Evolutionary conservation across 2,888 invertebrate species (phyloP).

Genomic region (Mythimna lalbum): DNA sequence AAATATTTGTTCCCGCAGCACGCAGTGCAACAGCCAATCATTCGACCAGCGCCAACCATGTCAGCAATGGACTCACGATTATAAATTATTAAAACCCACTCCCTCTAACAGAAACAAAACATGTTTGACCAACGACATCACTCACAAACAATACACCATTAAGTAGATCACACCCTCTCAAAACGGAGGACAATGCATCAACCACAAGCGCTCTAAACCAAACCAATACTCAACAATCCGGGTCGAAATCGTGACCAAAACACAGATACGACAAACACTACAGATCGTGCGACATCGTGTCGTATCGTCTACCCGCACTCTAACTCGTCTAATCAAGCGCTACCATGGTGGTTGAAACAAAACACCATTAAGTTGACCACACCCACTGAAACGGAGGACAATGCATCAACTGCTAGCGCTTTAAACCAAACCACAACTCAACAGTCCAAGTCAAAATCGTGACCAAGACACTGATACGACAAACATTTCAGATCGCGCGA

Average conservation of each 20-base stretch:
- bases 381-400: not conserved
- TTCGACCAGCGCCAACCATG: no score
- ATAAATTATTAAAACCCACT: no score
- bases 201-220: not conserved
- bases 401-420: not conserved
- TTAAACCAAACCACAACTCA: not conserved
- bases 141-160: not conserved
- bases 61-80: no score
- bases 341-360: not conserved
- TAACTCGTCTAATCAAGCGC: slow-evolving; percentile 48
- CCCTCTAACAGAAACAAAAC: no score
- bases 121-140: no score
- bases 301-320: not conserved
- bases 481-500: not conserved
- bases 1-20: no score
- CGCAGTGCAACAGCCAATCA: no score
- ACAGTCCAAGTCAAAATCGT: not conserved
- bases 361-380: not conserved
- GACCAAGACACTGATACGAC: slow-evolving; percentile 16
- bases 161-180: not conserved
- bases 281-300: not conserved
- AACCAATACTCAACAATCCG: not conserved
- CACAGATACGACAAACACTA: slow-evolving; percentile 12
- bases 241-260: slow-evolving; percentile 11
- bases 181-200: not conserved